phyloP scores from a whole-genome alignment of 2,888 invertebrate species.

The Hirudinaria manillensis region DNA sequence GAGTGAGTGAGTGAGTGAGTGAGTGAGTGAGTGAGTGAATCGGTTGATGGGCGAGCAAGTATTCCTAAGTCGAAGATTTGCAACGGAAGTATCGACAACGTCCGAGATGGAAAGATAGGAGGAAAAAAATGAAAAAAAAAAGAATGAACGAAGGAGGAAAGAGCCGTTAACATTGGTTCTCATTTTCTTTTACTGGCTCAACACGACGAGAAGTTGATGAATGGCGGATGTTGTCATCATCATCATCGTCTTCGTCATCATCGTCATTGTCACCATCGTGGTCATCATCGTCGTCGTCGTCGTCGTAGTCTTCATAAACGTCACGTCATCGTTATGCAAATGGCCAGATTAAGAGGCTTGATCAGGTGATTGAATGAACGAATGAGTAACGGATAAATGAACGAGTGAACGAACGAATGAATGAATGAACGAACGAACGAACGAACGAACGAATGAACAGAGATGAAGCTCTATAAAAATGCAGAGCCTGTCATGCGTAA shows the following conservation, averaged over 20 bases:
- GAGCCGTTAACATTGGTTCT: too few relatives aligned
- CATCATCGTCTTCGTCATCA: conserved; percentile 33
- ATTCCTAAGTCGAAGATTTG: neutral
- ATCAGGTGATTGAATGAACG: too few relatives aligned
- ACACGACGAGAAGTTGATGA: too few relatives aligned
- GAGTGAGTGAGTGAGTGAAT: conserved; percentile 25
- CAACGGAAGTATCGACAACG: neutral
- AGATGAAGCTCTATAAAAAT: neutral
- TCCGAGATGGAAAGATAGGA: neutral
- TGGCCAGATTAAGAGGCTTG: too few relatives aligned
- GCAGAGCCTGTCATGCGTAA: too few relatives aligned
- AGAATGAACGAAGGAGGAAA: too few relatives aligned
- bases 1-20: conserved; percentile 23
- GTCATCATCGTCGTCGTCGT: conserved; percentile 29
- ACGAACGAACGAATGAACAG: conserved; percentile 9
- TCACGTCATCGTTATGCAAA: neutral
- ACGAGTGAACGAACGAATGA: conserved; percentile 18
- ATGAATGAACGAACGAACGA: neutral
- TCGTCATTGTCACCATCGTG: conserved; percentile 33
- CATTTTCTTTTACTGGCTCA: too few relatives aligned
- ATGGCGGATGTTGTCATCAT: conserved; percentile 19
- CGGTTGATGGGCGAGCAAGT: conserved; percentile 17
- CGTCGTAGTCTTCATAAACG: conserved; percentile 31
- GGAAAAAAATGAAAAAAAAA: too few relatives aligned
- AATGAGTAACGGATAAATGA: conserved; percentile 15